These are phyloP conservation scores for Cryptotis parvus DNA, from an alignment of 2,113 vertebrate genomes.

Conservation along the genomic window DNA sequence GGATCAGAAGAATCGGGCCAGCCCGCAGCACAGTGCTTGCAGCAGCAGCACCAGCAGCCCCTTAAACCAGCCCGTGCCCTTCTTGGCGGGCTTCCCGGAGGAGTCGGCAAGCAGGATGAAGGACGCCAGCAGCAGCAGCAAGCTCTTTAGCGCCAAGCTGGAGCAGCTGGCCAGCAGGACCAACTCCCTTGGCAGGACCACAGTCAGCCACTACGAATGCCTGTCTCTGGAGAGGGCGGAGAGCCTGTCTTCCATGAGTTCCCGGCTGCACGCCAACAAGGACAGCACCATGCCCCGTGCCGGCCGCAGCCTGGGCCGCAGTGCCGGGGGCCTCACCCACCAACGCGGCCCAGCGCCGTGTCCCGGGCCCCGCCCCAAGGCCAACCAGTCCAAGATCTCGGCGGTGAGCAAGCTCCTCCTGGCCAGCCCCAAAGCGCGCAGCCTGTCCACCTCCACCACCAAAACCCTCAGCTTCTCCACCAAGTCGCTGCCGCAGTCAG, in stretches of 20 bases:
- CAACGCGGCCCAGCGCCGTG: slow-evolving; percentile 82
- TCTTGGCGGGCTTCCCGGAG: slow-evolving; percentile 87
- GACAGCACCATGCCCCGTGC: slow-evolving; percentile 95
- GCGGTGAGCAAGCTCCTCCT: slow-evolving; percentile 97
- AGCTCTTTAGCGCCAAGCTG: slow-evolving; percentile 95
- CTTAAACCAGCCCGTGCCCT: slow-evolving; percentile 83
- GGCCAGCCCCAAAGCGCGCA: slow-evolving; percentile 95
- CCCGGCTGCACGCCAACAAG: slow-evolving; percentile 88
- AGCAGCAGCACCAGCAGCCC: slow-evolving; percentile 85
- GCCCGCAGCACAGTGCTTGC: slow-evolving; percentile 90
- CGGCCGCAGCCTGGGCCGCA: slow-evolving; percentile 92
- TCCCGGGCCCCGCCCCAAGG: slow-evolving; percentile 91
- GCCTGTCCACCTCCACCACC: slow-evolving; percentile 94
- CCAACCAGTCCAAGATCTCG: slow-evolving; percentile 94
- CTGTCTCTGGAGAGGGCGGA: slow-evolving; percentile 95
- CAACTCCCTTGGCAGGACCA: slow-evolving; percentile 93
- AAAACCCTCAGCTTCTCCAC: slow-evolving; percentile 98
- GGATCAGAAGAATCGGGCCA: slow-evolving; percentile 97
- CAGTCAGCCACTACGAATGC: slow-evolving; percentile 93
- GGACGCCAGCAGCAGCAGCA: slow-evolving; percentile 90
- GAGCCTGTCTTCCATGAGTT: slow-evolving; percentile 92
- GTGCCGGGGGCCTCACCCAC: slow-evolving; percentile 89
- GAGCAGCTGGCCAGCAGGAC: slow-evolving; percentile 95
- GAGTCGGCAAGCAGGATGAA: slow-evolving; percentile 89
- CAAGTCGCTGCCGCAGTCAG: slow-evolving; percentile 94